Conservation (phyloP, 2,888 invertebrate genomes). For the Drosophila meridiana region DNA sequence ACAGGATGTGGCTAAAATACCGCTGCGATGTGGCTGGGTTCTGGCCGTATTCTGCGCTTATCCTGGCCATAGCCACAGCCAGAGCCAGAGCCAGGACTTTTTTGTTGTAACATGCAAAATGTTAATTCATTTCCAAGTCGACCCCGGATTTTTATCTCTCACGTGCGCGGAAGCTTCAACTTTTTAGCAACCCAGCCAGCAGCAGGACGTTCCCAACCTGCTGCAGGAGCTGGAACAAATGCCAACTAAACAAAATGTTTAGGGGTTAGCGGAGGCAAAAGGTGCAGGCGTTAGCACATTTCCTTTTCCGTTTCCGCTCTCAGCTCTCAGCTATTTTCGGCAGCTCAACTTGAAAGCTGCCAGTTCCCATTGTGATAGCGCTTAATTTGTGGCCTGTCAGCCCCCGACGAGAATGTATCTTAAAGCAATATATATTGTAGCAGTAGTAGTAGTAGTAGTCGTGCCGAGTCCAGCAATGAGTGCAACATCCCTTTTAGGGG, state of each 20-base stretch:
- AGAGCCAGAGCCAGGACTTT: conserved; percentile 15
- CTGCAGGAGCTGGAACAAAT: conserved; percentile 21
- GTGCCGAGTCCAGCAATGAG: not conserved
- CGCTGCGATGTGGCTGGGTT: conserved; percentile 23
- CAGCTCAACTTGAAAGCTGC: conserved; percentile 26
- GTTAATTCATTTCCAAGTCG: conserved; percentile 75
- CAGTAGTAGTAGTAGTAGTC: too few relatives aligned
- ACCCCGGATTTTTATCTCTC: conserved; percentile 70
- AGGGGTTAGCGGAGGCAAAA: conserved; percentile 24
- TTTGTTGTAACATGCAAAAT: conserved; percentile 71
- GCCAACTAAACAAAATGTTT: conserved; percentile 60
- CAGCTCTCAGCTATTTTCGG: conserved; percentile 24
- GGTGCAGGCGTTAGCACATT: conserved; percentile 63
- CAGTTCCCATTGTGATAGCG: conserved; percentile 37
- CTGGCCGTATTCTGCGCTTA: conserved; percentile 39
- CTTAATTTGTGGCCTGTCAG: conserved; percentile 42
- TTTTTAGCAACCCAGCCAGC: not conserved
- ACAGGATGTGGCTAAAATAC: conserved; percentile 34
- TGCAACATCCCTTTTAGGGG: conserved; percentile 8
- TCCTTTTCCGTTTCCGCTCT: conserved; percentile 70
- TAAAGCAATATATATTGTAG: conserved; percentile 4
- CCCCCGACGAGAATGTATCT: conserved; percentile 24
- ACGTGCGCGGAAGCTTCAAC: conserved; percentile 42
- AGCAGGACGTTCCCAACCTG: not conserved
- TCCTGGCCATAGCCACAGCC: conserved; percentile 44